These are phyloP conservation scores for Sisyra terminalis DNA, from an alignment of 2,888 invertebrate genomes.

Conservation along the genomic window DNA sequence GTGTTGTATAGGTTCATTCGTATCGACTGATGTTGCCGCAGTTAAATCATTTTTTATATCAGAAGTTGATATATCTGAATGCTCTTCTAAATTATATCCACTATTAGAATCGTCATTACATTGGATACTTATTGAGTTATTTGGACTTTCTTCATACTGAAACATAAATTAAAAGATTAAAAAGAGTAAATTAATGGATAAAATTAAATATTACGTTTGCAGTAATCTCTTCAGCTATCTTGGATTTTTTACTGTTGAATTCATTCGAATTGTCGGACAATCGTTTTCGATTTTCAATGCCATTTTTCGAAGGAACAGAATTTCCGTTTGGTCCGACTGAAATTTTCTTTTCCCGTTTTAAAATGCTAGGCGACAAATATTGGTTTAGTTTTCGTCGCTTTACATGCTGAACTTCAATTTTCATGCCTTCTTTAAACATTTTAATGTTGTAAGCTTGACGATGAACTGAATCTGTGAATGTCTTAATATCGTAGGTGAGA, in stretches of 20 bases:
- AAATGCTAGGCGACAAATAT: conserved; percentile 51
- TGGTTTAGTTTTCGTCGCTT: conserved; percentile 60
- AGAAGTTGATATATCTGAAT: conserved; percentile 7
- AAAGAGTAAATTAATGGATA: neutral
- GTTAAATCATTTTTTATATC: conserved; percentile 11
- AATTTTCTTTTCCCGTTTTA: conserved; percentile 54
- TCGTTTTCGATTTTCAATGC: conserved; percentile 15
- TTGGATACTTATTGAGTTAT: conserved; percentile 22
- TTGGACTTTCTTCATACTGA: conserved; percentile 30
- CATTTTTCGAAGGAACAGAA: conserved; percentile 7
- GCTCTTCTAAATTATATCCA: conserved; percentile 20
- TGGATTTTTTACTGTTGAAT: conserved; percentile 14
- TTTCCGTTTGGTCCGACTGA: conserved; percentile 19
- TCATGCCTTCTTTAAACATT: conserved; percentile 58
- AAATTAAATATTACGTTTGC: conserved; percentile 7
- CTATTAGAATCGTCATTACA: conserved; percentile 30
- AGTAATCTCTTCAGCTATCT: conserved; percentile 13
- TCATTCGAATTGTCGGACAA: conserved; percentile 15
- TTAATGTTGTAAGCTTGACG: conserved; percentile 55
- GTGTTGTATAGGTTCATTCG: conserved; percentile 12
- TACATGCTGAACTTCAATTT: conserved; percentile 75
- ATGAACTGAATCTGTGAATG: conserved; percentile 77
- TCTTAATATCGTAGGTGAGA: conserved; percentile 81
- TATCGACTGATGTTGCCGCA: conserved; percentile 14
- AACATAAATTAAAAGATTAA: conserved; percentile 17